Percentiles rank a stretch among this genome's conserved stretches.
These are phyloP conservation scores for Epizoanthus ramosus DNA, from an alignment of 92 coral and sea anemone genomes.

Conservation along the genomic window DNA sequence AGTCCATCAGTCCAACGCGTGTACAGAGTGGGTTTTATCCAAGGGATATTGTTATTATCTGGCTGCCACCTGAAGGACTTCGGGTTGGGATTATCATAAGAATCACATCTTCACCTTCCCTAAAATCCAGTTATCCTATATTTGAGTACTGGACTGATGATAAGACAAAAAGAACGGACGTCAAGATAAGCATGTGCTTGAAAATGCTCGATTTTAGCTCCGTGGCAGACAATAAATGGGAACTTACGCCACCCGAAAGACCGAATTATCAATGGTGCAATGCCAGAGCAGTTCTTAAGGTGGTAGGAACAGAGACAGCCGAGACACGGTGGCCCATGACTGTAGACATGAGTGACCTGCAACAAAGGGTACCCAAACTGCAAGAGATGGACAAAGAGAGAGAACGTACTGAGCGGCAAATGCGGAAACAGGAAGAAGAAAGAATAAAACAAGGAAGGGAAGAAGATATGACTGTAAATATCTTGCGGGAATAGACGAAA, in stretches of 20 bases:
- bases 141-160: conserved; percentile 44
- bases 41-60: conserved; percentile 38
- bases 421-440: conserved; percentile 19
- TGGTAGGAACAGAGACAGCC: conserved; percentile 17
- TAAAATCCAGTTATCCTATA: conserved; percentile 53
- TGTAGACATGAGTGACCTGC: conserved; percentile 14
- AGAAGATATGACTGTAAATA: conserved; percentile 2
- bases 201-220: conserved; percentile 4
- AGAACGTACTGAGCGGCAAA: conserved; percentile 4
- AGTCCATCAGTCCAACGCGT: background rate
- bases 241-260: too few species aligned
- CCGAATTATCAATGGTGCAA: too few species aligned
- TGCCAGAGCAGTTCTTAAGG: too few species aligned
- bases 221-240: conserved; percentile 25
- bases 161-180: conserved; percentile 23
- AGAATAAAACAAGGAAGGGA: conserved; percentile 15
- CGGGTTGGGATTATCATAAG: conserved; percentile 38
- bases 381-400: conserved; percentile 32
- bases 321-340: conserved; percentile 28
- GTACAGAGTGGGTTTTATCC: conserved; percentile 19
- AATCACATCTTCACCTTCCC: conserved; percentile 45
- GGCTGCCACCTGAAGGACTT: conserved; percentile 51
- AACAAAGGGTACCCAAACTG: background rate
- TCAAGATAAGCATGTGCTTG: conserved; percentile 44
- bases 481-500: conserved; percentile 32